Base-by-base conservation (phyloP, 2,113 vertebrate genomes). In the Hemicordylus capensis region DNA sequence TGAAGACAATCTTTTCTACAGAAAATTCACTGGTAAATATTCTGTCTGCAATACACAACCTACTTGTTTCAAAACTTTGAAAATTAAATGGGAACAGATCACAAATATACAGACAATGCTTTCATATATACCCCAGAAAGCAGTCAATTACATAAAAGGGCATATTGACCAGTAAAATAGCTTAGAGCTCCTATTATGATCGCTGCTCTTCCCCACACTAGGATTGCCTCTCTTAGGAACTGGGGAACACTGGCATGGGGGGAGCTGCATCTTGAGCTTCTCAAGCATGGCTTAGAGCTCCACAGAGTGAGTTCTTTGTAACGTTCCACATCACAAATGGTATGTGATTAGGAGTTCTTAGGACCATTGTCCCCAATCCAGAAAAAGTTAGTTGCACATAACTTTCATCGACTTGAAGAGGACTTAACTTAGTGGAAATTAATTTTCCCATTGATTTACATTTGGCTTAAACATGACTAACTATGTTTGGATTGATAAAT, bases 1-100 rank as follows among this genome's bases (percentile, higher is more conserved):
- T 37, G 11, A 84, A 90, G 88, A 51, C 83, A 85, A 81, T 79
- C 37, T 75, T 87, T 89, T 28, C 86, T 74, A 75, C 4, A 59
- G 39, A 10, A 28, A 90, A 59, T 86, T 91, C 8, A 59, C n/a
- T 31, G 51, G 24, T 72, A 7, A 70, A 85, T 89, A 89, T 72
- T 1, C 75, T 74, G 6, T 14, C 19, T 44, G 2, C 24, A 85
- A 73, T 73, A 61, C 26, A 79, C 56, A 79, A 31, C 26, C 58
- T n/a, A 63, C n/a, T 72, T 61, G 26, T 42, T 64, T 83, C 26
- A 66, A 17, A 28, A 44, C 34, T 39, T 76, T 76, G 61, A 26
- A 37, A 74, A 59, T 83, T 84, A 22, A 76, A 75, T 48, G 31
- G 81, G 58, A 48, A 14, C n/a, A 34, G 48, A 63, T 17, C 39